Base-by-base conservation (phyloP, 2,888 invertebrate species). In the Epinotia ramella region DNA sequence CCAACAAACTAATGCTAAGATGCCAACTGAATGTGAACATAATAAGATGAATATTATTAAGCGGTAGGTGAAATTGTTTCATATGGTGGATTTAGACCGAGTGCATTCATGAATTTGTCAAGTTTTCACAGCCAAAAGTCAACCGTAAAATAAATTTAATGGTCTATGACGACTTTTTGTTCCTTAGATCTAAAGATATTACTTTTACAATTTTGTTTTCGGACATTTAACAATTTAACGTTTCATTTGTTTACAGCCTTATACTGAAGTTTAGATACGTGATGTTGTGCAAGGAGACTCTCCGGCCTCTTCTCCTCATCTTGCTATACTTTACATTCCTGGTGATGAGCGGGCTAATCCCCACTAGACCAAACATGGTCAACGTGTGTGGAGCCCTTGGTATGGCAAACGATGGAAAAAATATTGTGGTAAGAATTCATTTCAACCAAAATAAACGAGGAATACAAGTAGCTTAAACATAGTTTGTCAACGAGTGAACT, bases 341-440 rank as follows among this genome's bases (percentile, higher is more conserved):
- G 59, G 93, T 95, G 70, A 94, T 95, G 88, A 94, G 94, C 64
- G 95, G 95, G 0, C 83, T 95, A 7, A 85, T 89, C 0, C 91
- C 95, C 0, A 91, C 95, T 77, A 88, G 94, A 65, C 95, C 95
- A 0, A 95, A 95, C 79, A 89, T 95, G 89, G 93, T 95, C 5
- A 95, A 95, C 76, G 86, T 95, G 0, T 95, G 95, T 76, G 90
- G 92, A 28, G 86, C 94, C 44, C 86, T 93, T 79, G 93, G 95
- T 77, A 88, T 94, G 93, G 84, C 88, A 18, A 88, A 88, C 56
- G 88, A 90, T 73, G 88, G 89, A 9, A 91, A 90, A 69, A 84
- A 87, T 72, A 87, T 92, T 80, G 92, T 94, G 77, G 95, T 95
- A 82, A 85, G 89, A 81, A 64, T 68, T 7, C 56, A 46, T 46